These are phyloP conservation scores for Epinephelus fuscoguttatus DNA, from an alignment of 2,113 vertebrate species.

Conservation along the genomic window DNA sequence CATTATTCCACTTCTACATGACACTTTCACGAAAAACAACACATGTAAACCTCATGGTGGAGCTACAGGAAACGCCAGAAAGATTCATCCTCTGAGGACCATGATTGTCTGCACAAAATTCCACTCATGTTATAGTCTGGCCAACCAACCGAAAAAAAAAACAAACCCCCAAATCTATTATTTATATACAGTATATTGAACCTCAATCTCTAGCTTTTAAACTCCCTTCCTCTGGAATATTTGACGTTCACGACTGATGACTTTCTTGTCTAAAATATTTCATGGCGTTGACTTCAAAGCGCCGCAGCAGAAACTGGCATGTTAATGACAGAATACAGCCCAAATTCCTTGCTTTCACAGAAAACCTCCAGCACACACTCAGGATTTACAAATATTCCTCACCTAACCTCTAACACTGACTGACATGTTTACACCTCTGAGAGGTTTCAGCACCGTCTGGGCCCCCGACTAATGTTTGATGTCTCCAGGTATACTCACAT, in stretches of 20 bases:
- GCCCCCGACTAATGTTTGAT: not conserved
- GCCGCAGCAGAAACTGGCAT: constrained; percentile 22
- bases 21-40: not conserved
- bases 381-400: constrained; percentile 37
- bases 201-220: not conserved
- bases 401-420: constrained; percentile 44
- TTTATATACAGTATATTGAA: not conserved
- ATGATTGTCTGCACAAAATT: not conserved
- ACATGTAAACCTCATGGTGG: too few species aligned
- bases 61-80: too few species aligned
- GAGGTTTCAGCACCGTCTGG: not conserved
- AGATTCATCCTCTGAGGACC: too few species aligned
- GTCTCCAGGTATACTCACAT: constrained; percentile 9
- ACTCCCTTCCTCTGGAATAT: not conserved
- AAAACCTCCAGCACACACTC: constrained; percentile 31
- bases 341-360: constrained; percentile 24
- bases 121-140: not conserved
- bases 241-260: not conserved
- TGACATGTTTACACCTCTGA: constrained; percentile 52
- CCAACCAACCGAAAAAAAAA: too few species aligned
- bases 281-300: not conserved
- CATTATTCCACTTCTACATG: not conserved
- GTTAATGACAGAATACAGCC: constrained; percentile 41
- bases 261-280: not conserved
- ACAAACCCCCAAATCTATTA: too few species aligned